phyloP scores from a whole-genome alignment of 2,113 vertebrate species.

The Muntiacus muntjak region DNA sequence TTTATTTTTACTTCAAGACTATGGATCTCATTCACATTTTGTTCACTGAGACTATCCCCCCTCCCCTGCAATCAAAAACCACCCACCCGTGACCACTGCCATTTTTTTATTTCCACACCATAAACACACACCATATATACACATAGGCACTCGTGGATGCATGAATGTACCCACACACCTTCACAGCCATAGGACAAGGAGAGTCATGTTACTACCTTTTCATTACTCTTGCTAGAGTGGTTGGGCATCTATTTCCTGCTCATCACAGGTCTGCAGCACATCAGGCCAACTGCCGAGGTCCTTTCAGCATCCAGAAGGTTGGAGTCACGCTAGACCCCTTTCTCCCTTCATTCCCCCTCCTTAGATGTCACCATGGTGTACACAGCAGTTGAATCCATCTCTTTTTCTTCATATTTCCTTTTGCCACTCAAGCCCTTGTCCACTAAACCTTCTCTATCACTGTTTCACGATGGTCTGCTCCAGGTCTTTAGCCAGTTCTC shows the following conservation, averaged over 20 bases:
- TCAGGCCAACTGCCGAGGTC: no score
- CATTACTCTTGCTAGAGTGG: neutral
- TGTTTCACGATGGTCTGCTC: neutral
- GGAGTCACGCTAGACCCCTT: accelerated
- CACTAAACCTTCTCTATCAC: neutral
- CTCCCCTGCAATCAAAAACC: neutral
- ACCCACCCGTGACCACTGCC: accelerated
- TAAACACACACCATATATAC: neutral
- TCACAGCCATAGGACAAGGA: neutral
- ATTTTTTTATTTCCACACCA: neutral
- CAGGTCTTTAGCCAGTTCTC: neutral
- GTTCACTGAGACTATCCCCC: neutral
- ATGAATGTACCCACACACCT: neutral
- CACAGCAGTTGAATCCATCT: neutral
- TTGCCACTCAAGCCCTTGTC: neutral
- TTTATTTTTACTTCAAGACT: neutral
- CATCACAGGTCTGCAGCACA: neutral
- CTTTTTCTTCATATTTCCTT: neutral
- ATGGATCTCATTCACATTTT: neutral
- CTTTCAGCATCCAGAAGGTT: neutral
- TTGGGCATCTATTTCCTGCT: neutral
- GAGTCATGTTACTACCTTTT: neutral
- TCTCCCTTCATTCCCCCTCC: neutral
- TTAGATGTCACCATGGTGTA: neutral
- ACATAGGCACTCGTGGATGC: neutral